A percentile compares a stretch with the other conserved stretches of the same genome.
phyloP scores from a whole-genome alignment of 2,888 invertebrate species.

The Colostygia pectinataria region DNA sequence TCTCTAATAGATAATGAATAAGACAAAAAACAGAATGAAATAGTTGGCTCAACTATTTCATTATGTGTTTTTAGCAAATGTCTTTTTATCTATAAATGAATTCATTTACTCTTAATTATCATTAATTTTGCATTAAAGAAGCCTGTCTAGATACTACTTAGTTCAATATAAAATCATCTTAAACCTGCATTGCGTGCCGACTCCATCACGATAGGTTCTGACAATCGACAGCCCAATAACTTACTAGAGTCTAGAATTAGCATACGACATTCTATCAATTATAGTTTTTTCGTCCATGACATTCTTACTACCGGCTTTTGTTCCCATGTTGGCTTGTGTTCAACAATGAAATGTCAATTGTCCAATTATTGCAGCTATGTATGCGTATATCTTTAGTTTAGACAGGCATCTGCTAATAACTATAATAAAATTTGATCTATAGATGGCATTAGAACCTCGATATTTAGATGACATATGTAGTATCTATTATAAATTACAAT shows the following conservation, averaged over 20 bases:
- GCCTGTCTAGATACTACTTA: no score
- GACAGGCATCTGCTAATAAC: constrained; percentile 7
- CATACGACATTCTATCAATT: constrained; percentile 29
- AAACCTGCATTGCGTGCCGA: constrained; percentile 25
- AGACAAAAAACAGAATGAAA: no score
- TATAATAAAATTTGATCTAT: no score
- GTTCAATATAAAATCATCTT: constrained; percentile 14
- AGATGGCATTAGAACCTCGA: no score
- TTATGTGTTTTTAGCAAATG: no score
- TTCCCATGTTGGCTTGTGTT: constrained; percentile 3
- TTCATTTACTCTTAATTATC: no score
- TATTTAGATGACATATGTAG: no score
- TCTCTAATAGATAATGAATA: no score
- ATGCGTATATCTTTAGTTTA: constrained; percentile 4
- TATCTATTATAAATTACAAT: no score
- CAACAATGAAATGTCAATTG: constrained; percentile 43
- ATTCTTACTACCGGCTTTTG: constrained; percentile 34
- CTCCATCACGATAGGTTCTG: constrained; percentile 24
- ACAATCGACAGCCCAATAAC: constrained; percentile 21
- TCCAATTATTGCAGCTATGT: constrained; percentile 37
- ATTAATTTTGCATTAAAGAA: no score
- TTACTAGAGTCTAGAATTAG: constrained; percentile 28
- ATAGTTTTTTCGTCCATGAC: constrained; percentile 37
- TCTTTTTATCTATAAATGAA: no score
- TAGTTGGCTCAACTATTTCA: no score